phyloP scores from a whole-genome alignment of 2,888 invertebrate genomes.

The Ophion ventricosus region DNA sequence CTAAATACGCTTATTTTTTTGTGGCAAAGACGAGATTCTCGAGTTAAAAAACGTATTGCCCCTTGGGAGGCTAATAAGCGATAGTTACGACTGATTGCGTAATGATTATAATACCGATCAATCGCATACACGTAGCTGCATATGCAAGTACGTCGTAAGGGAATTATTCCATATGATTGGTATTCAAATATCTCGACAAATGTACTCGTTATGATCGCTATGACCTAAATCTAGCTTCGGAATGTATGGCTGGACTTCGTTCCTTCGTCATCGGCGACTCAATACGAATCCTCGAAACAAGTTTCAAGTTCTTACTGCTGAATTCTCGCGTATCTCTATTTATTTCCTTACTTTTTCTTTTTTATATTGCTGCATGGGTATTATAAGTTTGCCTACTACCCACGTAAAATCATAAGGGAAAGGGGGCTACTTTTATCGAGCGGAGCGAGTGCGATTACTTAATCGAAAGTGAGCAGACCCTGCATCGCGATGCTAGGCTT shows the following conservation, averaged over 20 bases:
- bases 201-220: background rate
- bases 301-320: conserved; percentile 55
- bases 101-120: background rate
- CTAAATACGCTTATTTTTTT: no score
- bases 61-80: background rate
- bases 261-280: conserved; percentile 18
- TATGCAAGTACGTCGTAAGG: background rate
- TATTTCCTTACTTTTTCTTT: conserved; percentile 17
- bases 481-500: conserved; percentile 73
- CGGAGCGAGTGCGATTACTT: conserved; percentile 73
- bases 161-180: conserved; percentile 17
- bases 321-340: conserved; percentile 19
- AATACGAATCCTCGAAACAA: conserved; percentile 34
- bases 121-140: background rate
- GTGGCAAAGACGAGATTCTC: no score
- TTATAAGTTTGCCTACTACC: conserved; percentile 36
- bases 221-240: conserved; percentile 20
- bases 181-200: conserved; percentile 24
- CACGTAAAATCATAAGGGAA: conserved; percentile 61
- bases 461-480: conserved; percentile 77
- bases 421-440: conserved; percentile 69
- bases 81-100: background rate
- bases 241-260: conserved; percentile 37
- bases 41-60: no score
- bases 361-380: conserved; percentile 31